Conservation (phyloP, 2,888 invertebrate genomes). For the Xanthorhoe designata region DNA sequence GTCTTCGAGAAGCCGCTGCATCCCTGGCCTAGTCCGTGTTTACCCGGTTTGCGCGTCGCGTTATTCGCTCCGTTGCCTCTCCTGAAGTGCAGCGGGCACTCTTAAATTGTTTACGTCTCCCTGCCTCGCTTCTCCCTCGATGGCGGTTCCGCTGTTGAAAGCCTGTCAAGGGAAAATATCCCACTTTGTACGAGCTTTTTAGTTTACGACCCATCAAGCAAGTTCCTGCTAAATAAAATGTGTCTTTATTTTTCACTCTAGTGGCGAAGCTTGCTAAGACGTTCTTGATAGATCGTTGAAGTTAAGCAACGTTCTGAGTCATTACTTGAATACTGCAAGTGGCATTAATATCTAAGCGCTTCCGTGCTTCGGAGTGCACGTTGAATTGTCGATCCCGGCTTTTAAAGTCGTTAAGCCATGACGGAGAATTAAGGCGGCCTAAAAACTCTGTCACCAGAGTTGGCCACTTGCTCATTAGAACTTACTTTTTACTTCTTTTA, state of each 20-base stretch:
- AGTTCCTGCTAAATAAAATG: slow-evolving; percentile 15
- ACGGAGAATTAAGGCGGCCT: no score
- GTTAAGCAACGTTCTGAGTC: no score
- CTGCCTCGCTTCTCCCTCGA: slow-evolving; percentile 48
- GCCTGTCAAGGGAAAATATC: slow-evolving; percentile 33
- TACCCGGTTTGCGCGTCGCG: slow-evolving; percentile 58
- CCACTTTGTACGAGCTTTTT: slow-evolving; percentile 42
- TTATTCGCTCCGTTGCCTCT: slow-evolving; percentile 67
- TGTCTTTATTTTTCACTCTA: slow-evolving; percentile 6
- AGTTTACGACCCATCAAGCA: slow-evolving; percentile 48
- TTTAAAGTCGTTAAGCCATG: no score
- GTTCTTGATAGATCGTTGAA: no score
- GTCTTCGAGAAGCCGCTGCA: slow-evolving; percentile 9
- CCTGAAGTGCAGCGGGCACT: slow-evolving; percentile 66
- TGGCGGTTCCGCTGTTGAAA: slow-evolving; percentile 22
- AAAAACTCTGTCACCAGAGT: no score
- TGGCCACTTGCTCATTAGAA: no score
- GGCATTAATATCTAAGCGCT: no score
- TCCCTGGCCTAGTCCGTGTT: slow-evolving; percentile 50
- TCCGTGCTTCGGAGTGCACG: no score
- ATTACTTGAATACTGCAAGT: no score
- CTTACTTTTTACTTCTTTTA: no score
- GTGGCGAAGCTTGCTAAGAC: no score
- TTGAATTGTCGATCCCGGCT: no score
- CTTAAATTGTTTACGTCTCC: slow-evolving; percentile 73